phyloP scores from a whole-genome alignment of 2,888 invertebrate species.

The Drosophila fungiperda region DNA sequence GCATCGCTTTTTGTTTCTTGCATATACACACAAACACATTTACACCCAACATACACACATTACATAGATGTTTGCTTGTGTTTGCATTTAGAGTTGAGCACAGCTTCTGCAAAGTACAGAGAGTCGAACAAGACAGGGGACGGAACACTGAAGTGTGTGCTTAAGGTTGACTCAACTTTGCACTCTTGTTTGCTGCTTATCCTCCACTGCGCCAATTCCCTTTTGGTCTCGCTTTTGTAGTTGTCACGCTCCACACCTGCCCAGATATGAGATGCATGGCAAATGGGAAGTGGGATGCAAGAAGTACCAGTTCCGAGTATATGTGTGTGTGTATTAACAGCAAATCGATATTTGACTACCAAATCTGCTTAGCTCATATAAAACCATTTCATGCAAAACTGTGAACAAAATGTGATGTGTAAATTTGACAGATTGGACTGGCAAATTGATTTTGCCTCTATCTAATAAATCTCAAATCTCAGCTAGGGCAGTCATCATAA shows the following conservation, averaged over 20 bases:
- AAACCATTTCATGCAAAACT: not conserved
- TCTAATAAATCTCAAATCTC: not conserved
- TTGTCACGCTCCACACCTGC: slow-evolving; percentile 53
- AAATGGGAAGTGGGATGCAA: not conserved
- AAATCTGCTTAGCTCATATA: not conserved
- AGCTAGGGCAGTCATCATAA: slow-evolving; percentile 4
- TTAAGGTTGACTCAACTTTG: slow-evolving; percentile 75
- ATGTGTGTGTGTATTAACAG: slow-evolving; percentile 46
- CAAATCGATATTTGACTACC: slow-evolving; percentile 61
- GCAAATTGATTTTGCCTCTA: slow-evolving; percentile 24
- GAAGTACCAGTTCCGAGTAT: slow-evolving; percentile 17
- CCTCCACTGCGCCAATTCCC: not conserved
- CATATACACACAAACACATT: slow-evolving; percentile 1
- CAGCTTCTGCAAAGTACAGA: slow-evolving; percentile 66
- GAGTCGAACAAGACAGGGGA: slow-evolving; percentile 53
- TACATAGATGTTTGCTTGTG: slow-evolving; percentile 1
- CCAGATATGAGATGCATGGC: slow-evolving; percentile 1
- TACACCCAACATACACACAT: not conserved
- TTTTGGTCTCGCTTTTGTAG: slow-evolving; percentile 35
- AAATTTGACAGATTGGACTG: not conserved
- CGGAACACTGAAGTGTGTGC: slow-evolving; percentile 40
- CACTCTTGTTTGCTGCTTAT: slow-evolving; percentile 22
- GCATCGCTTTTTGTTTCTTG: slow-evolving; percentile 6
- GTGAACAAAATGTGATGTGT: not conserved
- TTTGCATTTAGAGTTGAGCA: slow-evolving; percentile 45